Evolutionary conservation across 1,140 invertebrate genomes (phyloP).

Genomic region (Doryteuthis pealeii): DNA sequence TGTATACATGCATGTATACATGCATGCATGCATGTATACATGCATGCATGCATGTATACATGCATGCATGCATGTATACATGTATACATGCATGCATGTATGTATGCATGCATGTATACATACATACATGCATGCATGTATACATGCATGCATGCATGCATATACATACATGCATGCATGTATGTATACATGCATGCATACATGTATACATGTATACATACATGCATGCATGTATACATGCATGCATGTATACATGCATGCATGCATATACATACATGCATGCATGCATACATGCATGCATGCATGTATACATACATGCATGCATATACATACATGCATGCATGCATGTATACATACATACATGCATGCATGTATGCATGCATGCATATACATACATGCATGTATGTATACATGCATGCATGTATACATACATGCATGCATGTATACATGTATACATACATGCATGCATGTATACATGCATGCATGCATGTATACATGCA

Average conservation of each 20-base stretch:
- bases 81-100: conserved; percentile 19
- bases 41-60: neutral
- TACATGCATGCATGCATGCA: conserved; percentile 10
- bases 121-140: conserved; percentile 13
- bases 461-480: neutral
- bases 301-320: neutral
- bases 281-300: neutral
- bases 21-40: neutral
- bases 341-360: neutral
- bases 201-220: conserved; percentile 7
- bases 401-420: neutral
- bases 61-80: conserved; percentile 6
- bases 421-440: neutral
- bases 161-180: neutral
- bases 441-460: neutral
- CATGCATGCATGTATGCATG: neutral
- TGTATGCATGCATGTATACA: conserved; percentile 11
- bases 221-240: neutral
- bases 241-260: conserved; percentile 1
- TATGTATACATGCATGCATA: conserved; percentile 11
- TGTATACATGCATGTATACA: conserved; percentile 14
- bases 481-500: neutral
- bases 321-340: neutral
- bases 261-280: conserved; percentile 9
- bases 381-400: neutral